phyloP scores from a whole-genome alignment of 2,797 vertebrate species.

The Microhierax caerulescens region DNA sequence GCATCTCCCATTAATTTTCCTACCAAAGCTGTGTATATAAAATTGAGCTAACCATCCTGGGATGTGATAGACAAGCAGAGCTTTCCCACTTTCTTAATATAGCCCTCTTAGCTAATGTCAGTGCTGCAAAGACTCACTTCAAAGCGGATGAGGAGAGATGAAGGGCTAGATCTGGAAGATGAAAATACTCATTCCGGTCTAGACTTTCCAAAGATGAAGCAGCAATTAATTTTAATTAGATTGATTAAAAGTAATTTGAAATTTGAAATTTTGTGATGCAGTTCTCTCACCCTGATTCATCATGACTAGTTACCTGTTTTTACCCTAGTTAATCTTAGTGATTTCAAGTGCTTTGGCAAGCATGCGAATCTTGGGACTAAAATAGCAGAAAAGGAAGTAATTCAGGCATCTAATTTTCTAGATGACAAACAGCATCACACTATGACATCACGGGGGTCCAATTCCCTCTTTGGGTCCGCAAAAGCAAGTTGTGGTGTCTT shows the following conservation, averaged over 20 bases:
- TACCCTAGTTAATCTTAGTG: background rate
- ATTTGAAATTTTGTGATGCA: background rate
- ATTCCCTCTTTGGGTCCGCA: background rate
- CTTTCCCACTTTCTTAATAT: background rate
- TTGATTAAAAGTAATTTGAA: background rate
- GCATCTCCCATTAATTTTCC: background rate
- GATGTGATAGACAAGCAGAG: background rate
- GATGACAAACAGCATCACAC: background rate
- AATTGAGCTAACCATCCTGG: background rate
- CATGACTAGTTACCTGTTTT: background rate
- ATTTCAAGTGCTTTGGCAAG: background rate
- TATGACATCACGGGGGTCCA: background rate
- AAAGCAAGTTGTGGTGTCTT: background rate
- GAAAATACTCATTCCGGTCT: background rate
- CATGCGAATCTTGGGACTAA: background rate
- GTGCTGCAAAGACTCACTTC: background rate
- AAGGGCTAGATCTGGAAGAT: background rate
- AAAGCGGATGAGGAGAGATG: background rate
- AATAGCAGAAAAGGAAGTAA: background rate
- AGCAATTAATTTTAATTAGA: constrained; percentile 24
- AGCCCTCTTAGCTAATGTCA: background rate
- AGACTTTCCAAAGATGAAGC: background rate
- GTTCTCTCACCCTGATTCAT: background rate
- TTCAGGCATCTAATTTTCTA: accelerated
- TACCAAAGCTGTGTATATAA: background rate